A percentile compares a stretch with the other conserved stretches of the same genome.
These are phyloP conservation scores for Mycteria americana DNA, from an alignment of 2,797 vertebrate species.

Conservation along the genomic window DNA sequence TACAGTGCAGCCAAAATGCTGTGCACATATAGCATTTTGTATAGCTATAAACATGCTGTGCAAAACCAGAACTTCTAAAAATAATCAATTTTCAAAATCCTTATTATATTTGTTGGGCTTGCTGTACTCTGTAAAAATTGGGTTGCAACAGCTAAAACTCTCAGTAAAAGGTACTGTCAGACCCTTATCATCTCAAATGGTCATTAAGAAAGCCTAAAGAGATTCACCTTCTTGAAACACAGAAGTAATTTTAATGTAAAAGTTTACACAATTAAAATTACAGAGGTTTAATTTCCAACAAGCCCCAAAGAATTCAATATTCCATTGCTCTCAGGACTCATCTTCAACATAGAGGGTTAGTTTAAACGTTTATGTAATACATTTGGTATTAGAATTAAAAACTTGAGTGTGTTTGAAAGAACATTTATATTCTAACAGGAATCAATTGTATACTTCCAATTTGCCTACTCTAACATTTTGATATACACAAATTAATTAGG, in stretches of 20 bases:
- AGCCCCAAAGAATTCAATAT: constrained; percentile 69
- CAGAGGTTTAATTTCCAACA: constrained; percentile 71
- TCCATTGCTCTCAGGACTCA: constrained; percentile 47
- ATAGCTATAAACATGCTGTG: not conserved
- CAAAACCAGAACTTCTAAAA: not conserved
- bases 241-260: constrained; percentile 69
- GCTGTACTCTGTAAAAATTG: constrained; percentile 58
- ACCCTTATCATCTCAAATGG: constrained; percentile 49
- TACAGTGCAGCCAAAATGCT: not conserved
- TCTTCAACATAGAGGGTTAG: constrained; percentile 24
- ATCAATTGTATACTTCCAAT: constrained; percentile 36
- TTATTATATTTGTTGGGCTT: constrained; percentile 1
- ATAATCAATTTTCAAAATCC: not conserved
- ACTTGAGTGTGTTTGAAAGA: constrained; percentile 42
- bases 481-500: constrained; percentile 57
- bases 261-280: constrained; percentile 71
- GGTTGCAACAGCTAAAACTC: constrained; percentile 58
- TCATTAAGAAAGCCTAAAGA: constrained; percentile 55
- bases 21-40: not conserved
- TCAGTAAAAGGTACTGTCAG: constrained; percentile 59
- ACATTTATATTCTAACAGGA: constrained; percentile 41
- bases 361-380: constrained; percentile 54
- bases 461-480: constrained; percentile 40
- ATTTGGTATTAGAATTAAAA: constrained; percentile 52
- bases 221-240: constrained; percentile 64